Conservation (phyloP, 2,888 invertebrate species). For the Philonicus albiceps region DNA sequence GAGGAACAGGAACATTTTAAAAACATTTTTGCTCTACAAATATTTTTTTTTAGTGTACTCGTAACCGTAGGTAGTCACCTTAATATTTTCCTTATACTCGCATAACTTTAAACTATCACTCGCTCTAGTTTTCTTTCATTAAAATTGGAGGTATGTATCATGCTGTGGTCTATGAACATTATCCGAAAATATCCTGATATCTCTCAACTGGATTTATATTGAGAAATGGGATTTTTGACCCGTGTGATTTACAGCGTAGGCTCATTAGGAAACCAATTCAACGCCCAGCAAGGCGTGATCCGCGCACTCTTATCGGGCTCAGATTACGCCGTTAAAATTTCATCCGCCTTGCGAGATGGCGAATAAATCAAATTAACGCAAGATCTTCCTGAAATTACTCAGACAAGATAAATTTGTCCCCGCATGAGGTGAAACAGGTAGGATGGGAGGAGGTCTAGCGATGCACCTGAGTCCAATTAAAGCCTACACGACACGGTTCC, state of each 20-base stretch:
- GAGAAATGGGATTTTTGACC: background rate
- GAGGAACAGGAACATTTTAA: too few relatives aligned
- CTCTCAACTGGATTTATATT: background rate
- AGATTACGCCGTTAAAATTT: slow-evolving; percentile 13
- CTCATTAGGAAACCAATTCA: background rate
- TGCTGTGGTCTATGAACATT: background rate
- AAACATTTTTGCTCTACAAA: too few relatives aligned
- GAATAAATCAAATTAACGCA: slow-evolving; percentile 34
- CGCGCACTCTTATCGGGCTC: background rate
- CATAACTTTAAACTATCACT: background rate
- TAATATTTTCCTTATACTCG: too few relatives aligned
- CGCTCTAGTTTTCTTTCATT: background rate
- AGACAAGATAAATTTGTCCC: slow-evolving; percentile 30
- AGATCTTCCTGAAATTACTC: slow-evolving; percentile 9
- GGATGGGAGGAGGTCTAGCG: background rate
- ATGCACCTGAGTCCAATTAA: slow-evolving; percentile 35
- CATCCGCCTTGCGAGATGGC: background rate
- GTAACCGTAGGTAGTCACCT: too few relatives aligned
- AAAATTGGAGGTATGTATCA: background rate
- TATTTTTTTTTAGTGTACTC: too few relatives aligned
- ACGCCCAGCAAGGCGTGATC: background rate
- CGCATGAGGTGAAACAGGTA: slow-evolving; percentile 11
- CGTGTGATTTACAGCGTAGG: background rate
- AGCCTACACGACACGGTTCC: background rate
- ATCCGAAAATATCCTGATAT: background rate